These are phyloP conservation scores for Sebastes taczanowskii DNA, from an alignment of 2,797 vertebrate species.

Conservation along the genomic window DNA sequence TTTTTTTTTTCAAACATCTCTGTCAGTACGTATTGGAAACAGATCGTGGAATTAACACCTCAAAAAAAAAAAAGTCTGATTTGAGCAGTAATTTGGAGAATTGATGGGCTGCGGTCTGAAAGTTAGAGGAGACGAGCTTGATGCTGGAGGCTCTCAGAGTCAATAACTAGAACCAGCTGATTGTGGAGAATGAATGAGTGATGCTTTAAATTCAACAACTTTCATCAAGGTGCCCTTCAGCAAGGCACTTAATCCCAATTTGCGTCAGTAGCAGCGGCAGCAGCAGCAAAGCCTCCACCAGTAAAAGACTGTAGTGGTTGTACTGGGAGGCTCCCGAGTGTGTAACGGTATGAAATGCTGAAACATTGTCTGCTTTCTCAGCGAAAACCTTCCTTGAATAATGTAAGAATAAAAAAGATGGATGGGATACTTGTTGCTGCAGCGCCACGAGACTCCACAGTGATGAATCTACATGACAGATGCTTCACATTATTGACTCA, in stretches of 20 bases:
- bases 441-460: neutral
- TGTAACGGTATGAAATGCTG: conserved; percentile 17
- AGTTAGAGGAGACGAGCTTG: neutral
- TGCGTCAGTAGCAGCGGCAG: neutral
- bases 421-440: conserved; percentile 48
- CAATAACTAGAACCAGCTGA: neutral
- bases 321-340: conserved; percentile 20
- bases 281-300: neutral
- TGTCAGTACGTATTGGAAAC: neutral
- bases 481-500: conserved; percentile 11
- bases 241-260: conserved; percentile 24
- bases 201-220: conserved; percentile 24
- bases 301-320: neutral
- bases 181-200: conserved; percentile 4
- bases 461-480: conserved; percentile 26
- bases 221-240: conserved; percentile 39
- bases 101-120: neutral
- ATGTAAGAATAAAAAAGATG: conserved; percentile 37
- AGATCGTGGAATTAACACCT: neutral
- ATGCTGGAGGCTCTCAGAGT: neutral
- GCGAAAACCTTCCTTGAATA: conserved; percentile 29
- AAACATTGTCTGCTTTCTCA: conserved; percentile 30
- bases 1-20: neutral
- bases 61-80: neutral
- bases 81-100: conserved; percentile 5